These are phyloP conservation scores for Paedocypris sp. DNA, from an alignment of 2,113 vertebrate species.

Conservation along the genomic window DNA sequence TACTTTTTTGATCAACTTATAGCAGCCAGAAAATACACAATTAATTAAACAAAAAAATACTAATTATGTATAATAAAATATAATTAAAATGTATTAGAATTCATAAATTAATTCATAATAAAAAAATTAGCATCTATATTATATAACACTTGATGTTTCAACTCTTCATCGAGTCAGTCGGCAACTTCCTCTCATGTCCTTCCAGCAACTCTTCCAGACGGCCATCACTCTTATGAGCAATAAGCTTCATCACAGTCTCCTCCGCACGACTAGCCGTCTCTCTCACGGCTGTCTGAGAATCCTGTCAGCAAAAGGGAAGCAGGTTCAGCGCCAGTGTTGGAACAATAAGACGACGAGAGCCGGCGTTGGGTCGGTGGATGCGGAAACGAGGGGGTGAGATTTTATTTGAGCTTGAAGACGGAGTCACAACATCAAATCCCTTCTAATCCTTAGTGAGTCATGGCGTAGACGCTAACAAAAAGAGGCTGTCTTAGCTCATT, in stretches of 20 bases:
- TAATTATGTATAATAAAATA: no score
- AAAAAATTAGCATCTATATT: no score
- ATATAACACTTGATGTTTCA: no score
- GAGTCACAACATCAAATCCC: slow-evolving; percentile 58
- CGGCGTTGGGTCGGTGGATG: slow-evolving; percentile 28
- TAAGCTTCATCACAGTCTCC: slow-evolving; percentile 41
- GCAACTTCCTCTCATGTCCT: slow-evolving; percentile 52
- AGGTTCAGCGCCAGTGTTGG: slow-evolving; percentile 27
- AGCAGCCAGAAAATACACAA: no score
- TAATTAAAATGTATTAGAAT: no score
- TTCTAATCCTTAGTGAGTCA: slow-evolving; percentile 61
- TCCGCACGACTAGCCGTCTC: slow-evolving; percentile 42
- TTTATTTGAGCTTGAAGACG: slow-evolving; percentile 48
- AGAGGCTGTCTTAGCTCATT: slow-evolving; percentile 50
- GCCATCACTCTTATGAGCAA: slow-evolving; percentile 51
- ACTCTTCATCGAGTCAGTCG: slow-evolving; percentile 37
- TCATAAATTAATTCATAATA: no score
- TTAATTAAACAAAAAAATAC: no score
- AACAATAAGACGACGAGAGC: slow-evolving; percentile 26
- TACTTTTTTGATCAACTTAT: no score
- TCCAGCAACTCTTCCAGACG: slow-evolving; percentile 48
- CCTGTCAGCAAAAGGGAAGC: slow-evolving; percentile 34
- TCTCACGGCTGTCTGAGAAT: slow-evolving; percentile 27
- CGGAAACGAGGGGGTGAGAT: slow-evolving; percentile 41
- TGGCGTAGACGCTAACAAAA: slow-evolving; percentile 46